A percentile compares a stretch with the other conserved stretches of the same genome.
Evolutionary conservation across 1,140 invertebrate genomes (phyloP).

Genomic region (Drosophila kepulauana): DNA sequence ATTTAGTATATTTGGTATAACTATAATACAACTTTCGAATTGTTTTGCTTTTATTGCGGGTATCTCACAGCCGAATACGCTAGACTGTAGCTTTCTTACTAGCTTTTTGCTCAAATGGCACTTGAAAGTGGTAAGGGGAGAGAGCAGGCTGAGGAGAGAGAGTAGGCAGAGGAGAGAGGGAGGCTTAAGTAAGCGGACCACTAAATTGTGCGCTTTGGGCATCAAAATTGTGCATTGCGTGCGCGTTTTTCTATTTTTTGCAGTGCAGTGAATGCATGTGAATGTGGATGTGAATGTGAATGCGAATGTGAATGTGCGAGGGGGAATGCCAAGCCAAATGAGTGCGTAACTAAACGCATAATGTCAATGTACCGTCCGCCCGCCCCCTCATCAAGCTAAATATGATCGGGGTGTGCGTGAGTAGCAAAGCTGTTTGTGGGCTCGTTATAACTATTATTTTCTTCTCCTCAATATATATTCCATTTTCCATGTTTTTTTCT

Average conservation of each 20-base stretch:
- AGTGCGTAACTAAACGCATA: constrained; percentile 82
- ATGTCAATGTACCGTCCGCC: constrained; percentile 67
- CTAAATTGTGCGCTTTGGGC: constrained; percentile 77
- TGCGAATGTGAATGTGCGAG: constrained; percentile 19
- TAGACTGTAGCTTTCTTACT: no score
- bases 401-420: constrained; percentile 27
- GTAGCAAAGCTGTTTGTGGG: constrained; percentile 8
- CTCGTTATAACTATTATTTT: constrained; percentile 15
- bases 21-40: no score
- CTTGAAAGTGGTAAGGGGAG: not conserved
- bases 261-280: constrained; percentile 41
- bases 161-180: not conserved
- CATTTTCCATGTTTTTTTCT: not conserved
- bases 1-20: no score
- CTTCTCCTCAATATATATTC: constrained; percentile 2
- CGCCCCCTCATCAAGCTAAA: not conserved
- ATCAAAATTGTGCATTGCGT: constrained; percentile 73
- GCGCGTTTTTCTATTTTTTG: constrained; percentile 23
- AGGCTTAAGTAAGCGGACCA: not conserved
- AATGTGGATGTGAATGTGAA: not conserved
- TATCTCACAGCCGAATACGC: no score
- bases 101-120: not conserved
- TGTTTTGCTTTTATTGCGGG: no score
- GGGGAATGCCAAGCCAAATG: constrained; percentile 48
- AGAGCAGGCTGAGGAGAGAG: not conserved